phyloP scores from a whole-genome alignment of 2,888 invertebrate genomes.

The Rhimphoctona megacephalus region DNA sequence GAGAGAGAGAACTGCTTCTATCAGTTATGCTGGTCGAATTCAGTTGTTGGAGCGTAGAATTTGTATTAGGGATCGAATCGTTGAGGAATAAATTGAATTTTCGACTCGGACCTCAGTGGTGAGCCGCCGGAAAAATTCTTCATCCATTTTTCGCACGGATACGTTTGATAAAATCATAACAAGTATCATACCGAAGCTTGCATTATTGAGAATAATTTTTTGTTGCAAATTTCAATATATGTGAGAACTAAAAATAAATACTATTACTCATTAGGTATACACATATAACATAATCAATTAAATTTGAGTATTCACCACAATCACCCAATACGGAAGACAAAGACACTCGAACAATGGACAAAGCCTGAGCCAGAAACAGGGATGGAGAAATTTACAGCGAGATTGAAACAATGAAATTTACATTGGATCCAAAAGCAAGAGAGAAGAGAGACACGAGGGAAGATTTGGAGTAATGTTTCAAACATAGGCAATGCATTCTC shows the following conservation, averaged over 20 bases:
- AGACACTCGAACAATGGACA: constrained; percentile 1
- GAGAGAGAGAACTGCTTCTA: constrained; percentile 12
- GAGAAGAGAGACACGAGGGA: neutral
- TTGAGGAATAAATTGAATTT: constrained; percentile 64
- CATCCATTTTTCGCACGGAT: neutral
- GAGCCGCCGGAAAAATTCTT: constrained; percentile 26
- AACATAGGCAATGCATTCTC: constrained; percentile 40
- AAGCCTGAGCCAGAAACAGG: neutral
- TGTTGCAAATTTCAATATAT: neutral
- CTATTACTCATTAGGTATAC: neutral
- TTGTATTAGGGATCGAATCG: constrained; percentile 56
- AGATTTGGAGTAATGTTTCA: constrained; percentile 40
- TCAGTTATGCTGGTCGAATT: constrained; percentile 36
- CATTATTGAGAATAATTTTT: neutral
- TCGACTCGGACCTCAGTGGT: constrained; percentile 24
- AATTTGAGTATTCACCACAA: neutral
- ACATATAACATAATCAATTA: too few relatives aligned
- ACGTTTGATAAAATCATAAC: constrained; percentile 24
- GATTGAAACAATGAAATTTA: constrained; percentile 17
- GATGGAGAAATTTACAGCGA: neutral
- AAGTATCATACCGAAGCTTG: neutral
- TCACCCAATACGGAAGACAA: neutral
- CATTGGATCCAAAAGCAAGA: neutral
- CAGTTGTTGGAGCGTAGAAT: constrained; percentile 50
- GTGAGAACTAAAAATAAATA: neutral